Evolutionary conservation across 2,113 vertebrate species (phyloP).

Genomic region (Pan paniscus): DNA sequence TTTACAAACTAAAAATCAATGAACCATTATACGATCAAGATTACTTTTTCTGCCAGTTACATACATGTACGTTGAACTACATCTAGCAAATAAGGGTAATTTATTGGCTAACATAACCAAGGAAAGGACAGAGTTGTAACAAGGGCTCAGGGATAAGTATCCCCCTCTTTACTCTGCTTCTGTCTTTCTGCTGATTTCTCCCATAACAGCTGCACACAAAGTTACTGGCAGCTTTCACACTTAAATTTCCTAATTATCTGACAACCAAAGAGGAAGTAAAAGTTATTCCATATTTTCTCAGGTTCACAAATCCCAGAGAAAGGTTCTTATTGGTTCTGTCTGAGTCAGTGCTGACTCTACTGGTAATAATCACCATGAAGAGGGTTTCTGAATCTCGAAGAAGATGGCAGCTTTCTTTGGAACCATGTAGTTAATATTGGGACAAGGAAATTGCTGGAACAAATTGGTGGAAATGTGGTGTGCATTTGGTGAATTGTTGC

Average conservation of each 20-base stretch:
- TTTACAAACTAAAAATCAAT: constrained; percentile 30
- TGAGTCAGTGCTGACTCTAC: not conserved
- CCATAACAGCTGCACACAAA: not conserved
- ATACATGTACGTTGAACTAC: not conserved
- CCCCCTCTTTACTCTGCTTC: not conserved
- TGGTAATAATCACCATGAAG: not conserved
- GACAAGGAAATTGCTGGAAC: not conserved
- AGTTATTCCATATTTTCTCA: not conserved
- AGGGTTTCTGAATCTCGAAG: not conserved
- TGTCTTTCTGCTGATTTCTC: not conserved
- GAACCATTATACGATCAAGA: not conserved
- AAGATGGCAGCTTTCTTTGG: not conserved
- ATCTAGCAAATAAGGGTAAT: not conserved
- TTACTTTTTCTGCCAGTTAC: not conserved
- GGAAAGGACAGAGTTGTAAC: not conserved
- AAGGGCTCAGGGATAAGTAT: not conserved
- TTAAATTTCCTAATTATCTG: not conserved
- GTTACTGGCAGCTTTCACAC: not conserved
- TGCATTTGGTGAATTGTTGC: not conserved
- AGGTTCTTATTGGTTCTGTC: not conserved
- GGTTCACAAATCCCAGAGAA: not conserved
- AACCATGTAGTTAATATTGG: not conserved
- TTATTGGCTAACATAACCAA: not conserved
- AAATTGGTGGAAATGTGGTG: not conserved
- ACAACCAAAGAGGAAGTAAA: not conserved